phyloP scores from a whole-genome alignment of 2,888 invertebrate genomes.

The Hemistola chrysoprasaria region DNA sequence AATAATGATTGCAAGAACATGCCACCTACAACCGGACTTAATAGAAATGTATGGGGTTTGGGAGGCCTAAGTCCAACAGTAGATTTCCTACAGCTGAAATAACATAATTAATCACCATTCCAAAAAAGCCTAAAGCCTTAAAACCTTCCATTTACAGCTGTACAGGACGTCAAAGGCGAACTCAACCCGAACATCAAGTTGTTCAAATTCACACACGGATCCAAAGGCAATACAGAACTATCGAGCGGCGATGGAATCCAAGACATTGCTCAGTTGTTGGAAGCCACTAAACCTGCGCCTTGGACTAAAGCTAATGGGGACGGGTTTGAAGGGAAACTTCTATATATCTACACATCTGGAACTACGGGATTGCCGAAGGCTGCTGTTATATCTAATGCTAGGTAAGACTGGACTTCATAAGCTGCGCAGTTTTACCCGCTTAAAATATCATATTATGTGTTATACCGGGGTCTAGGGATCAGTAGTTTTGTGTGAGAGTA shows the following conservation, averaged over 20 bases:
- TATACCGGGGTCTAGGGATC: too few species aligned
- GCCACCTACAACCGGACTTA: too few species aligned
- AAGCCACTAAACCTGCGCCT: conserved; percentile 77
- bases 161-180: conserved; percentile 4
- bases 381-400: conserved; percentile 96
- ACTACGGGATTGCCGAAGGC: conserved; percentile 99
- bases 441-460: too few species aligned
- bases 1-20: too few species aligned
- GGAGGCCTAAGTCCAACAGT: too few species aligned
- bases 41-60: too few species aligned
- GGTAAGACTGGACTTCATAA: conserved; percentile 83
- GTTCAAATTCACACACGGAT: conserved; percentile 81
- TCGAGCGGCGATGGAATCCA: conserved; percentile 65
- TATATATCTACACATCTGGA: conserved; percentile 99
- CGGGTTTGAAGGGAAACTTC: conserved; percentile 89
- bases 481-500: too few species aligned
- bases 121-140: too few species aligned
- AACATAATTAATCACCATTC: too few species aligned
- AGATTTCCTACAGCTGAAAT: too few species aligned
- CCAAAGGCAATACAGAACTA: conserved; percentile 32
- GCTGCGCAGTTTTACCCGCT: too few species aligned
- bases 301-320: conserved; percentile 83
- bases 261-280: conserved; percentile 83
- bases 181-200: conserved; percentile 1
- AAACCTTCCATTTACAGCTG: conserved; percentile 4